These are phyloP conservation scores for Hippotragus niger DNA, from an alignment of 2,113 vertebrate species.

Conservation along the genomic window DNA sequence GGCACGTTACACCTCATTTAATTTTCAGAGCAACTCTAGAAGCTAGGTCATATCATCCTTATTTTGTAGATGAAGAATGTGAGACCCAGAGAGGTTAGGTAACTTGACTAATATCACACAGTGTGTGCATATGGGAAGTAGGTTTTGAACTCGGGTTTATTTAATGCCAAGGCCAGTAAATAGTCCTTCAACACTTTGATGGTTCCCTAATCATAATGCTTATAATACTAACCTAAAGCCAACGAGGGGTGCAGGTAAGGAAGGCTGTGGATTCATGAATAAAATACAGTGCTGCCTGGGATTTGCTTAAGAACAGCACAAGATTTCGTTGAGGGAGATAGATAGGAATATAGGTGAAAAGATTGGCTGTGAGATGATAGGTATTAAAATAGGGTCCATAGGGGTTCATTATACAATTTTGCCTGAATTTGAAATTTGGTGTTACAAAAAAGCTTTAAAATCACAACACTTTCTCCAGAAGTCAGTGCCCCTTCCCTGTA, in stretches of 20 bases:
- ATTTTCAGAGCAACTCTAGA: not conserved
- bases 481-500: not conserved
- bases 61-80: not conserved
- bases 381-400: fast-evolving
- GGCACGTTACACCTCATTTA: not conserved
- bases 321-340: fast-evolving
- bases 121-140: not conserved
- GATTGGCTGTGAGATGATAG: not conserved
- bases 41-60: not conserved
- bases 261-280: not conserved
- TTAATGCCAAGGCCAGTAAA: not conserved
- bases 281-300: not conserved
- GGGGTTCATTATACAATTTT: not conserved
- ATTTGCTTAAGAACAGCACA: not conserved
- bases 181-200: not conserved
- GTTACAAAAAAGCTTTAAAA: not conserved
- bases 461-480: not conserved
- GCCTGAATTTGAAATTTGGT: not conserved
- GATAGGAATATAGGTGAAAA: not conserved
- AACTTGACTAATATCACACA: not conserved
- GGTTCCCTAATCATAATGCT: too few relatives aligned
- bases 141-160: not conserved
- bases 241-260: not conserved
- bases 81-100: not conserved
- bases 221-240: not conserved